Conservation (phyloP, 2,888 invertebrate species). For the Chromoteleia sp. region DNA sequence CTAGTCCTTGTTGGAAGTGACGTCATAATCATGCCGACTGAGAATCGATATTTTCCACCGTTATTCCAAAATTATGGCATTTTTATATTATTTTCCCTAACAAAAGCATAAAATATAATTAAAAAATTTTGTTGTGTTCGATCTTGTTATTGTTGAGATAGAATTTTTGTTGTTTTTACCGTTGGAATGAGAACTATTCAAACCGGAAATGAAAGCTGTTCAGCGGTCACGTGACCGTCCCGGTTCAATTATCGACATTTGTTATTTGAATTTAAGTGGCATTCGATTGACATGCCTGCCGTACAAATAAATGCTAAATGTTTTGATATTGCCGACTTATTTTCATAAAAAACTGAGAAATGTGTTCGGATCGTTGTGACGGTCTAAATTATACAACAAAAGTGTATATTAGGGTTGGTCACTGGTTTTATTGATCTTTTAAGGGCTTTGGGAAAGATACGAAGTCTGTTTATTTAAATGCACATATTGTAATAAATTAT, state of each 20-base stretch:
- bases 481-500: too few species aligned
- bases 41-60: constrained; percentile 20
- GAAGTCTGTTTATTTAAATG: not conserved
- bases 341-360: not conserved
- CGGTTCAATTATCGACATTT: constrained; percentile 22
- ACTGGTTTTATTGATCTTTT: constrained; percentile 3
- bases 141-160: not conserved
- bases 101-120: not conserved
- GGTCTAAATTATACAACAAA: too few species aligned
- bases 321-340: not conserved
- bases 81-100: not conserved
- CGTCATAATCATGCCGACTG: constrained; percentile 26
- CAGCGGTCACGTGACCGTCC: constrained; percentile 11
- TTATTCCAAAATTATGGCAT: not conserved
- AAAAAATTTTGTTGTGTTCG: not conserved
- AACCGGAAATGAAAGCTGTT: constrained; percentile 5
- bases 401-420: not conserved
- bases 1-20: constrained; percentile 39
- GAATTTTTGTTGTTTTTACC: not conserved
- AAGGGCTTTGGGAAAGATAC: not conserved
- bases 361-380: too few species aligned
- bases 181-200: not conserved
- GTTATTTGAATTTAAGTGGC: constrained; percentile 26
- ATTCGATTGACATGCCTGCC: constrained; percentile 17
- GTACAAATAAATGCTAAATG: too few species aligned